Percentiles rank a stretch among this genome's conserved stretches.
phyloP scores from a whole-genome alignment of 2,113 vertebrate genomes.

The Cervus canadensis region DNA sequence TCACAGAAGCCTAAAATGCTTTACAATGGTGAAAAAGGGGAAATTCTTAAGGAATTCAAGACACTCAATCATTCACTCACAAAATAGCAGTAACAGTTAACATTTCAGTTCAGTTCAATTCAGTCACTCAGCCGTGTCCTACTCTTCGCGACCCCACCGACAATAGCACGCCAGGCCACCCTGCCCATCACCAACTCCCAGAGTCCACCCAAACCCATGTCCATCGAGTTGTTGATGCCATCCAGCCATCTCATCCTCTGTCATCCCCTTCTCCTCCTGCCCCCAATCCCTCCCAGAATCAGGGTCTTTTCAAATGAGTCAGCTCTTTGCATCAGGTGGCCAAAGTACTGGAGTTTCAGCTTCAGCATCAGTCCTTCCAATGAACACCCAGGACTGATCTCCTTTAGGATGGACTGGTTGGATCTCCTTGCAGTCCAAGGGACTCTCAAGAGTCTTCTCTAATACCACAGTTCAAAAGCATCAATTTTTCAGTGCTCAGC shows the following conservation, averaged over 20 bases:
- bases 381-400: background rate
- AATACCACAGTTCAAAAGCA: background rate
- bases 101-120: background rate
- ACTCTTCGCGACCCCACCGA: rapidly evolving
- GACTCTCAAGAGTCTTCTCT: background rate
- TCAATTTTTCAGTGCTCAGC: background rate
- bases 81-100: background rate
- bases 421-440: background rate
- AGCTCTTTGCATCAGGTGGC: background rate
- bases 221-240: background rate
- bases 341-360: background rate
- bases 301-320: background rate
- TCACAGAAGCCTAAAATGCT: background rate
- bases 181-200: background rate
- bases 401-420: background rate
- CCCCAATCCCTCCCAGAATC: background rate
- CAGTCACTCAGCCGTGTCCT: rapidly evolving
- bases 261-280: background rate
- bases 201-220: background rate
- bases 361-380: background rate
- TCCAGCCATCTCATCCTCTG: background rate
- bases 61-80: background rate
- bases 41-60: background rate
- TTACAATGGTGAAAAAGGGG: background rate
- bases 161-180: background rate